Percentiles rank a stretch among this genome's conserved stretches.
phyloP scores from a whole-genome alignment of 35 echinoderm and acorn worm genomes.

The Lytechinus pictus region DNA sequence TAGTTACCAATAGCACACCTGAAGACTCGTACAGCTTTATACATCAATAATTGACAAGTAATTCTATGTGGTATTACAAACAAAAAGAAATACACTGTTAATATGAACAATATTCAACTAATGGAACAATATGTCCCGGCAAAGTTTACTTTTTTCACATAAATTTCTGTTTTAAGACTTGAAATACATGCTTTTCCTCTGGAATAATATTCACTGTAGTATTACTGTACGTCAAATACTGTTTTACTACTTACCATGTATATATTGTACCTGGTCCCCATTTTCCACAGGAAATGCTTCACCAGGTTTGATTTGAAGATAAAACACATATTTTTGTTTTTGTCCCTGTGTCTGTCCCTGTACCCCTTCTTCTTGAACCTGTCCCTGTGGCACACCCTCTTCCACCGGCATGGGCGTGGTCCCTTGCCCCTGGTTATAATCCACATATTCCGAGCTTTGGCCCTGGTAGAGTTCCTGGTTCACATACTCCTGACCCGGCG shows the following conservation, averaged over 20 bases:
- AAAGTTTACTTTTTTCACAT: too few species aligned
- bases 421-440: conserved; percentile 68
- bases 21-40: too few species aligned
- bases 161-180: too few species aligned
- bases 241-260: conserved; percentile 81
- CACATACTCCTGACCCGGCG: conserved; percentile 61
- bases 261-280: conserved; percentile 98
- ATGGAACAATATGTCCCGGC: too few species aligned
- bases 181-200: background rate
- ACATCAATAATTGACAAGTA: too few species aligned
- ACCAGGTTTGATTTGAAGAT: conserved; percentile 93
- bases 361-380: conserved; percentile 68
- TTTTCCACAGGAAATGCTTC: conserved; percentile 96
- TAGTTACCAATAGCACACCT: too few species aligned
- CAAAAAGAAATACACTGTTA: too few species aligned
- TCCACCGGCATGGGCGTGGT: conserved; percentile 47
- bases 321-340: conserved; percentile 97
- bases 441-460: conserved; percentile 75
- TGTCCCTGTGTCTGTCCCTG: conserved; percentile 56
- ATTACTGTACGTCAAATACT: background rate
- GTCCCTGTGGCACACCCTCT: conserved; percentile 55
- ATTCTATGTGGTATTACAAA: too few species aligned
- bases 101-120: too few species aligned
- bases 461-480: conserved; percentile 63
- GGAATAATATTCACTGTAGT: background rate